Conservation (phyloP, 2,888 invertebrate species). For the Diogma glabrata region DNA sequence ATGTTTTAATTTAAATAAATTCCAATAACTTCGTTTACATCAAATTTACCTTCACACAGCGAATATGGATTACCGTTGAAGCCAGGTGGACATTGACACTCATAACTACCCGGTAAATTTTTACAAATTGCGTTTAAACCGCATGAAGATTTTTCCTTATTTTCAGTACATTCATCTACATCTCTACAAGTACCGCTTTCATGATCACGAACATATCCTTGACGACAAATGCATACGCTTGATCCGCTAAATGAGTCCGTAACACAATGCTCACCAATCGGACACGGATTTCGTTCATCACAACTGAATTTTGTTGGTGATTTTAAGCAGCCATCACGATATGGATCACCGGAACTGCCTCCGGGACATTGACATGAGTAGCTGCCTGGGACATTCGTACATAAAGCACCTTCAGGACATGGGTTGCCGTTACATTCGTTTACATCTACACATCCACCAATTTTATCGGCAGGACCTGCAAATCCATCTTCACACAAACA, state of each 20-base stretch:
- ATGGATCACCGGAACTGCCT: constrained; percentile 69
- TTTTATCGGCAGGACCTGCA: constrained; percentile 46
- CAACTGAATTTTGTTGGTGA: constrained; percentile 56
- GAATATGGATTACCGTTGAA: constrained; percentile 85
- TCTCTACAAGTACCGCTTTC: constrained; percentile 69
- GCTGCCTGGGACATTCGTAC: constrained; percentile 76
- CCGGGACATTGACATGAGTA: constrained; percentile 83
- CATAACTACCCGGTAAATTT: constrained; percentile 86
- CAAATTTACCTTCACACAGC: constrained; percentile 72
- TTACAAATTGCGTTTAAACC: constrained; percentile 84
- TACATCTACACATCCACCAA: constrained; percentile 72
- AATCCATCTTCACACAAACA: constrained; percentile 76
- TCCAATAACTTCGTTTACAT: no score
- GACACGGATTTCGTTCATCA: constrained; percentile 64
- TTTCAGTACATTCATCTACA: constrained; percentile 71
- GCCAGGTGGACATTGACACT: constrained; percentile 79
- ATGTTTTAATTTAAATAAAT: no score
- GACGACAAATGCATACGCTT: constrained; percentile 80
- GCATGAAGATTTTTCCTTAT: constrained; percentile 65
- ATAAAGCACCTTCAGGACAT: constrained; percentile 75
- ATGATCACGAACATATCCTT: constrained; percentile 70
- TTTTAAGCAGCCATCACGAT: constrained; percentile 61
- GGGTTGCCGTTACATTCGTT: constrained; percentile 77
- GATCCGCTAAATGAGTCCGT: constrained; percentile 58
- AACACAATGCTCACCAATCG: constrained; percentile 75